A percentile compares a stretch with the other conserved stretches of the same genome.
phyloP scores from a whole-genome alignment of 2,113 vertebrate genomes.

The Condylura cristata region DNA sequence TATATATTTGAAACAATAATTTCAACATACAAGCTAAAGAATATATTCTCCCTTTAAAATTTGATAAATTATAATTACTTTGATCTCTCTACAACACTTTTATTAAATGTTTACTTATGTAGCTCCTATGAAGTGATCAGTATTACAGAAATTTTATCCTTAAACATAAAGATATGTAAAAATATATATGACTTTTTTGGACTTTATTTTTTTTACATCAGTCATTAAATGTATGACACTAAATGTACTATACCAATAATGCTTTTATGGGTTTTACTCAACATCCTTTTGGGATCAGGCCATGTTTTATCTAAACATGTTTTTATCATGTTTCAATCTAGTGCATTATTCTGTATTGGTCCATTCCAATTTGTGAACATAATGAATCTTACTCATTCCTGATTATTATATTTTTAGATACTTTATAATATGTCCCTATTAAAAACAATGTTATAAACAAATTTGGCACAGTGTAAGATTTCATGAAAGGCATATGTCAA shows the following conservation, averaged over 20 bases:
- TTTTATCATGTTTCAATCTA: neutral
- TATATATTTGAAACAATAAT: neutral
- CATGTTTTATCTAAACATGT: too few species aligned
- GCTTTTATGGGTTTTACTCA: neutral
- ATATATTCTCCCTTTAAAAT: neutral
- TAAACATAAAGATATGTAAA: neutral
- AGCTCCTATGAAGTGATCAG: neutral
- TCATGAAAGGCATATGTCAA: neutral
- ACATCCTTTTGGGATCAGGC: neutral
- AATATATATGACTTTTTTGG: neutral
- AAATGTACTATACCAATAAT: neutral
- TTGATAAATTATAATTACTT: neutral
- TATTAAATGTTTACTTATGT: neutral
- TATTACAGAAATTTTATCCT: neutral
- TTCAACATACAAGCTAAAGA: neutral
- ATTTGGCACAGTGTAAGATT: neutral
- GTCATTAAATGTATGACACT: neutral
- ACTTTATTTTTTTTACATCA: neutral
- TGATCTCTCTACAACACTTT: neutral
- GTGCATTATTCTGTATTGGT: neutral
- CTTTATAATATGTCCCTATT: neutral
- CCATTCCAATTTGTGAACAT: neutral
- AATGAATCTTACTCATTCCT: neutral
- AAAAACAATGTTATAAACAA: conserved; percentile 11
- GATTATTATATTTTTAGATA: neutral